Conservation (phyloP, 2,113 vertebrate genomes). For the Cercopithecus mona region DNA sequence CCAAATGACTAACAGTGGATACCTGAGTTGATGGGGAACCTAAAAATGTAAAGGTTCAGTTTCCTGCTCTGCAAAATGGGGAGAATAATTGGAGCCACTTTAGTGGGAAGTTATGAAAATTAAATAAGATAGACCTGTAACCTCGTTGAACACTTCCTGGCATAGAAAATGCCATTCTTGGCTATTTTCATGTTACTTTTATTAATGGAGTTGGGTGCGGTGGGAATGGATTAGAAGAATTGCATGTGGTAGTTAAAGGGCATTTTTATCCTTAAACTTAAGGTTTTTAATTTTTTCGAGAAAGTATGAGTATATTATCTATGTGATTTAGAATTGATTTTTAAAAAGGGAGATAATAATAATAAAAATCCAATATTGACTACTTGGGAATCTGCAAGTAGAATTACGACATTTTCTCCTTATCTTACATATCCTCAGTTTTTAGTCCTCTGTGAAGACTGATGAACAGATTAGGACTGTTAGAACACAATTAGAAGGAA, state of each 20-base stretch:
- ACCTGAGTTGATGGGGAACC: neutral
- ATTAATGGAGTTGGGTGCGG: neutral
- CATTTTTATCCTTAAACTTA: neutral
- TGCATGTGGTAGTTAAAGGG: neutral
- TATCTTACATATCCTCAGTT: neutral
- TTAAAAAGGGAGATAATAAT: neutral
- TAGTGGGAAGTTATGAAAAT: neutral
- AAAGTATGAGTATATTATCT: neutral
- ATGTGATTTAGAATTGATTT: conserved; percentile 22
- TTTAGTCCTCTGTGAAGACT: neutral
- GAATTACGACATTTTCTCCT: neutral
- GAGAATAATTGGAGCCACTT: neutral
- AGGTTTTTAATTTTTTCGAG: neutral
- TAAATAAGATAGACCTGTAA: neutral
- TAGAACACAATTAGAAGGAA: neutral
- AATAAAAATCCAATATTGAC: neutral
- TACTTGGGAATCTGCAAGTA: neutral
- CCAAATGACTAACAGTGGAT: neutral
- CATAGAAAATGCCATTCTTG: neutral
- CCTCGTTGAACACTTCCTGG: neutral
- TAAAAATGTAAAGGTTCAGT: neutral
- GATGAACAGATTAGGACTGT: neutral
- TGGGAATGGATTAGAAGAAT: neutral
- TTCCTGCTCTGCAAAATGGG: neutral
- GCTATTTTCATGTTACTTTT: neutral